phyloP scores from a whole-genome alignment of 2,888 invertebrate species.

The Drosophila tripunctata region DNA sequence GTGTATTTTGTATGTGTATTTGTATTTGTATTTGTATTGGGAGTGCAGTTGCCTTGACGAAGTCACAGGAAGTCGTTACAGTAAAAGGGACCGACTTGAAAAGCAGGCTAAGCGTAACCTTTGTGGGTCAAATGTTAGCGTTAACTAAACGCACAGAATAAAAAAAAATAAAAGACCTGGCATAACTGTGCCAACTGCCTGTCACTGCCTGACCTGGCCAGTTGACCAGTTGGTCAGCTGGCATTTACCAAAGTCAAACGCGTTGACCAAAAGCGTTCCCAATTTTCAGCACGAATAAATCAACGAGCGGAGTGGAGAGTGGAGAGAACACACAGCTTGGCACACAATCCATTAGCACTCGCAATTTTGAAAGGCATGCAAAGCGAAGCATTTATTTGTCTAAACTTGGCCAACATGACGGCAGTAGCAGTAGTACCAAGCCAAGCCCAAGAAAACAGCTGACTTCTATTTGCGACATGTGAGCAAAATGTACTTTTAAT shows the following conservation, averaged over 20 bases:
- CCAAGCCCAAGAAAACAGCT: constrained; percentile 45
- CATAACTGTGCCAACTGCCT: constrained; percentile 59
- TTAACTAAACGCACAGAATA: not conserved
- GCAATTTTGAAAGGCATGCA: constrained; percentile 57
- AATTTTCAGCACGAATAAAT: constrained; percentile 66
- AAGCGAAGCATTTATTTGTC: constrained; percentile 50
- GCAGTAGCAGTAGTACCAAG: no score
- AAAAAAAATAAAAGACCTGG: constrained; percentile 20
- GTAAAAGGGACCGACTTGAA: constrained; percentile 34
- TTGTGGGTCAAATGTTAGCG: constrained; percentile 71
- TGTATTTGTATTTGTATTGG: constrained; percentile 18
- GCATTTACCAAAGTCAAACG: constrained; percentile 65
- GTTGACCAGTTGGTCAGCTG: constrained; percentile 19
- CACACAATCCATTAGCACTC: constrained; percentile 78
- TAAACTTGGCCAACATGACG: constrained; percentile 78
- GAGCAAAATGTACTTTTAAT: constrained; percentile 69
- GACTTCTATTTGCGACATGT: constrained; percentile 30
- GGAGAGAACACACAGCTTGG: constrained; percentile 75
- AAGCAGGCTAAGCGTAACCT: constrained; percentile 51
- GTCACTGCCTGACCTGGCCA: not conserved
- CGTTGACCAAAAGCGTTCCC: constrained; percentile 44
- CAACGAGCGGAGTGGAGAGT: no score
- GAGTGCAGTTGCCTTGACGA: constrained; percentile 19
- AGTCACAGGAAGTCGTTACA: constrained; percentile 70
- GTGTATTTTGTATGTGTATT: constrained; percentile 1